Evolutionary conservation across 2,888 invertebrate genomes (phyloP).

Genomic region (Drosophila subquinaria): DNA sequence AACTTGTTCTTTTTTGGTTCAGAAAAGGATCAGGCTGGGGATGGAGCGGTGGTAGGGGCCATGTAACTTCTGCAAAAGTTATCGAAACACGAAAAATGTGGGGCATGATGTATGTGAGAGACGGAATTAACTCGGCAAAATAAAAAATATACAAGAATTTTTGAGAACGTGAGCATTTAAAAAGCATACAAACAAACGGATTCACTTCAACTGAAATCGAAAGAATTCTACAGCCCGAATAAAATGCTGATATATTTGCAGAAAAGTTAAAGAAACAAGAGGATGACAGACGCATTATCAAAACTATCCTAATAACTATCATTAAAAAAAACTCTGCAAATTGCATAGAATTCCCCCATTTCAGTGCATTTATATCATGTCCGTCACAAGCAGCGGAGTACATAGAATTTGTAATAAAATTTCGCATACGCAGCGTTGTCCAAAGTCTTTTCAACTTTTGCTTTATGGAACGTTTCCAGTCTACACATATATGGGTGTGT

Average conservation of each 20-base stretch:
- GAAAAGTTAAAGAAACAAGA: not conserved
- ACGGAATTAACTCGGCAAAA: slow-evolving; percentile 42
- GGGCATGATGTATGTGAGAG: slow-evolving; percentile 35
- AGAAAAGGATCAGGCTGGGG: not conserved
- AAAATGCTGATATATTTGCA: not conserved
- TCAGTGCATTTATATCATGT: slow-evolving; percentile 25
- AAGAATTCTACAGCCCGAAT: slow-evolving; percentile 25
- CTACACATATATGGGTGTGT: not conserved
- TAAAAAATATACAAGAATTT: slow-evolving; percentile 19
- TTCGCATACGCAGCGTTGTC: slow-evolving; percentile 71
- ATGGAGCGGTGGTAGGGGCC: not conserved
- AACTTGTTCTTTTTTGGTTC: slow-evolving; percentile 57
- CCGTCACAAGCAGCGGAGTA: slow-evolving; percentile 44
- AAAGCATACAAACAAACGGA: slow-evolving; percentile 19
- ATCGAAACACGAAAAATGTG: slow-evolving; percentile 68
- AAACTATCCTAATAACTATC: not conserved
- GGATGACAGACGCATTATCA: no score
- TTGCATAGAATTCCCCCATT: not conserved
- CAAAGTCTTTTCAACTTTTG: slow-evolving; percentile 37
- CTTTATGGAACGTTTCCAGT: slow-evolving; percentile 18
- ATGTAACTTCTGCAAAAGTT: slow-evolving; percentile 64
- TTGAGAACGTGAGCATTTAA: slow-evolving; percentile 24
- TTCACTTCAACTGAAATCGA: slow-evolving; percentile 30
- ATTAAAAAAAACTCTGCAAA: not conserved
- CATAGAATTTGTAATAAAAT: slow-evolving; percentile 56